These are phyloP conservation scores for Lerema accius DNA, from an alignment of 1,140 invertebrate genomes.

Conservation along the genomic window DNA sequence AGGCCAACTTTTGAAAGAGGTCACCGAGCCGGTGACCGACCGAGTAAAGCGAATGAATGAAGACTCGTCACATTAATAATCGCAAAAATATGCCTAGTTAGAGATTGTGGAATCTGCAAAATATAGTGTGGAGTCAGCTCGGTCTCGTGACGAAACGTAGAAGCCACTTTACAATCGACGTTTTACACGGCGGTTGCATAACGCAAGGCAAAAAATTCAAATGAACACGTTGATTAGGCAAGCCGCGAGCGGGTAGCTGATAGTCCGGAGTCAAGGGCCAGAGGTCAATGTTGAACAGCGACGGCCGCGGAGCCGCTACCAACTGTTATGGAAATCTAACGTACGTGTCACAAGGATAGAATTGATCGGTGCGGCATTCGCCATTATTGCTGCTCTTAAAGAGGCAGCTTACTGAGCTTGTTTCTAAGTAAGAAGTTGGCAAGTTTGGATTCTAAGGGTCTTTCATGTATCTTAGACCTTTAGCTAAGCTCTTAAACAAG, in stretches of 20 bases:
- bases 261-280: constrained; percentile 35
- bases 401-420: too few species aligned
- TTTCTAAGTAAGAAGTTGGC: too few species aligned
- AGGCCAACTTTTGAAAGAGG: too few species aligned
- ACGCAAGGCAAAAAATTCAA: constrained; percentile 31
- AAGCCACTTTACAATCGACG: constrained; percentile 22
- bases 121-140: not conserved
- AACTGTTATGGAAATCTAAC: not conserved
- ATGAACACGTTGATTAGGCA: constrained; percentile 33
- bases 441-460: too few species aligned
- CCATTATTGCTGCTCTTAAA: too few species aligned
- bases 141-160: constrained; percentile 15
- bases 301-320: not conserved
- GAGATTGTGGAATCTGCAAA: too few species aligned
- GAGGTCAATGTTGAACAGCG: constrained; percentile 42
- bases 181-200: constrained; percentile 21
- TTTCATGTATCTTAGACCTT: too few species aligned
- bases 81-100: too few species aligned
- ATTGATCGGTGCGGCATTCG: too few species aligned
- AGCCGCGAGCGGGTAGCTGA: constrained; percentile 17
- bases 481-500: not conserved
- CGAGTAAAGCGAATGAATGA: too few species aligned
- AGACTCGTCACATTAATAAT: too few species aligned
- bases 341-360: not conserved
- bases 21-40: too few species aligned